Evolutionary conservation across 2,113 vertebrate genomes (phyloP), one percentile per base, ranked within the genome.

Genomic region (Gila orcuttii): DNA sequence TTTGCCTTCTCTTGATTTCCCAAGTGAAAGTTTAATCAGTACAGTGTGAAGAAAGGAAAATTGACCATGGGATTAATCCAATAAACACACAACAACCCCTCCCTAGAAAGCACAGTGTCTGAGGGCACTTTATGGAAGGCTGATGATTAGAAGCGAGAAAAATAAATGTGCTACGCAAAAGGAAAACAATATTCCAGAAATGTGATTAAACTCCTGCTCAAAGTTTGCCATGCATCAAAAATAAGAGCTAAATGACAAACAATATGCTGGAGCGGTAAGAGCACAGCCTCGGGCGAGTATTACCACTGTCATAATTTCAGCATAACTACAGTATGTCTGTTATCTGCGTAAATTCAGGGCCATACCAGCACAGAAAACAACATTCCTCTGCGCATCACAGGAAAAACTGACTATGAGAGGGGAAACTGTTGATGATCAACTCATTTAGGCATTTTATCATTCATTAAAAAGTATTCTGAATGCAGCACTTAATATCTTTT

Each of bases 21-120:
- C 92, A 82, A 88, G 8, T 89, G 91, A 84, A 88, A 80, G 86
- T 87, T 90, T 89, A 92, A 93, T 91, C 90, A 91, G 74, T 87
- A 83, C 86, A 90, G 88, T 88, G 89, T 78, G 76, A 90, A 86
- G 59, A 74, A 79, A 52, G 76, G 80, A 85, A 78, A 79, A 86
- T 77, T 86, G 86, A 87, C 73, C 47, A 55, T 85, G 87, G 90
- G 87, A 89, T 83, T 87, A 86, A 87, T 87, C 66, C 86, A 74
- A 62, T 60, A 85, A 79, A 86, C 85, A 88, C 77, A 87, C 87
- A 78, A 89, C 90, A 71, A 23, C 79, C 81, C 85, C 89, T 89
- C 87, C 86, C 80, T 2, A 31, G 7, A 57, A 19, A 73, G 33
- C 57, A 83, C 47, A 52, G 39, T 90, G 80, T 91, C 85, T 85